Evolutionary conservation across 2,113 vertebrate genomes (phyloP), one percentile per base, ranked within the genome.

Genomic region (Sceloporus undulatus): DNA sequence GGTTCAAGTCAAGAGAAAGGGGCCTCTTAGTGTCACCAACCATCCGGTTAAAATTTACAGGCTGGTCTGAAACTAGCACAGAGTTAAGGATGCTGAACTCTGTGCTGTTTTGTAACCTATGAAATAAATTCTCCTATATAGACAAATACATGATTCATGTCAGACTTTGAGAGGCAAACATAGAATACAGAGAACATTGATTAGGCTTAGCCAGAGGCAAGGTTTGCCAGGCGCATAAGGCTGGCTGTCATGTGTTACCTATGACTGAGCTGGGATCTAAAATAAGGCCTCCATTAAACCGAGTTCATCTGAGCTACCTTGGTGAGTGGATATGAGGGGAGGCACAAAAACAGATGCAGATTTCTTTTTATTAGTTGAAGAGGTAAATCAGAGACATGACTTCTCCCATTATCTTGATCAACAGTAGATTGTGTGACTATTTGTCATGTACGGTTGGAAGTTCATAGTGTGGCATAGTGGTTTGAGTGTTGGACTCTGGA

Each of bases 241-340:
- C 16, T n/a, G 59, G 34, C 9, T 5, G 1, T 34, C 62, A 42
- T 9, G 5, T 76, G 23, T 85, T 73, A 76, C 40, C 29, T 34
- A 48, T 56, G 66, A 48, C 48, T 74, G 68, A 75, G 25, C 25
- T 87, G 79, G 42, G 29, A 75, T 82, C 75, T 82, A 70, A 62
- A 82, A 25, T 29, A 34, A 66, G 19, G 56, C 59, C 59, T 76
- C 59, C 13, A 16, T 21, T 66, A 42, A 80, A 27, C 34, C n/a
- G 54, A 70, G 65, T 70, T 79, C 40, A 9, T 56, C 38, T 68
- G 23, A 29, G 70, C 52, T 27, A 19, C 25, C 9, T 25, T 74
- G 54, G 34, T 40, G 25, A 80, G 11, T 29, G 77, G 52, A 59
- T 80, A 59, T 81, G n/a, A 42, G 52, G 54, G 54, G 29, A 52